Base-by-base conservation (phyloP, 2,888 invertebrate species). In the Sphaerophoria taeniata region DNA sequence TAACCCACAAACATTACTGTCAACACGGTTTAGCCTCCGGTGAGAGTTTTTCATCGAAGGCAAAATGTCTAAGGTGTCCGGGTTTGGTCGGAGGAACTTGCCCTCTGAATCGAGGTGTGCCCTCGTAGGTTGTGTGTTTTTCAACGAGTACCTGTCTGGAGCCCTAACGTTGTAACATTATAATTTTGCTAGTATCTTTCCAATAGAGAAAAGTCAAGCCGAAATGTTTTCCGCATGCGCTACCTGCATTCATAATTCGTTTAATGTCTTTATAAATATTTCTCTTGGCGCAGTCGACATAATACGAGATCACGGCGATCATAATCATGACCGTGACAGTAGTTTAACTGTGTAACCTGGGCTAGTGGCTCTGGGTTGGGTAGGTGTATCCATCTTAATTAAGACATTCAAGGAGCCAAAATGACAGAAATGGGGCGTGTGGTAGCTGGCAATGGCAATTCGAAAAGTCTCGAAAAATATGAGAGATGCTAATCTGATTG, bases 351-450 rank as follows among this genome's bases (percentile, higher is more conserved):
- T 24, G 24, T 39, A 43, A 43, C 43, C 43, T 43, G 43, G 43
- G 43, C 43, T 43, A 24, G 24, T 24, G 24, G 24, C 24, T 24
- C 24, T 24, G 24, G 14, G 65, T 76, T 71, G 36, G 72, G 80
- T 53, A 84, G 84, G 84, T 84, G 84, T 84, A 84, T 84, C 74
- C 80, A 67, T 84, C 80, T 84, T 84, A 84, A 84, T 84, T 84
- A 84, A 84, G 80, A 80, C 70, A 56, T 78, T 77, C 56, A 70
- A 56, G 47, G 45, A 67, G 72, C 56, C 80, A 45, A 81, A 75
- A 65, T 53, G 63, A 75, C 51, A 69, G 73, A 83, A 82, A 83
- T 51, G 75, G 84, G 84, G 84, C 79, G 84, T 71, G 80, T 71
- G 84, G 74, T 71, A 80, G 79, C 65, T 69, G 69, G 36, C 9